These are phyloP conservation scores for Crocallis elinguaria DNA, from an alignment of 2,888 invertebrate genomes.

Conservation along the genomic window DNA sequence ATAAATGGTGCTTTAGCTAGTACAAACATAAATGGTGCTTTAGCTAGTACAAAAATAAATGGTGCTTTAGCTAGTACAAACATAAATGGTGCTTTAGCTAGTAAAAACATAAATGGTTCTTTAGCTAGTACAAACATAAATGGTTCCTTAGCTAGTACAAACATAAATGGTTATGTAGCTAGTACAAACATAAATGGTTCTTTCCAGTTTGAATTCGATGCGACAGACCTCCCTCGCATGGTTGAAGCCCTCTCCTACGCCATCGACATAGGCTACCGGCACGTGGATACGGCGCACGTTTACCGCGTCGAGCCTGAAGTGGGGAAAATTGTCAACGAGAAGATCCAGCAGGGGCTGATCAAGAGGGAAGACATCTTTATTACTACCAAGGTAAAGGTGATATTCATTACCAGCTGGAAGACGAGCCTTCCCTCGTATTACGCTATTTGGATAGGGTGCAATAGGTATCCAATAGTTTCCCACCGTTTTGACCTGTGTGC, in stretches of 20 bases:
- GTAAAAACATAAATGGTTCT: no score
- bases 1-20: no score
- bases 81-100: no score
- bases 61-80: no score
- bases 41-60: no score
- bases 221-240: conserved; percentile 54
- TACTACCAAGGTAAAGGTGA: conserved; percentile 87
- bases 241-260: conserved; percentile 87
- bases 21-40: no score
- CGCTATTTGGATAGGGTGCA: no score
- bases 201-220: conserved; percentile 52
- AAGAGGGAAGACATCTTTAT: conserved; percentile 89
- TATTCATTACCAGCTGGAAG: conserved; percentile 66
- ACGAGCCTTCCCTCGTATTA: no score
- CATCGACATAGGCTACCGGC: conserved; percentile 90
- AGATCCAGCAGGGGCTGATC: conserved; percentile 87
- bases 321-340: conserved; percentile 86
- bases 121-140: no score
- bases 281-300: conserved; percentile 89
- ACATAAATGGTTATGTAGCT: not conserved
- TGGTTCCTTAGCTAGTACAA: no score
- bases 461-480: no score
- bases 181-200: not conserved
- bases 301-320: conserved; percentile 91
- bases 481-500: no score